phyloP scores from a whole-genome alignment of 2,797 vertebrate species.

The Acanthopagrus latus region DNA sequence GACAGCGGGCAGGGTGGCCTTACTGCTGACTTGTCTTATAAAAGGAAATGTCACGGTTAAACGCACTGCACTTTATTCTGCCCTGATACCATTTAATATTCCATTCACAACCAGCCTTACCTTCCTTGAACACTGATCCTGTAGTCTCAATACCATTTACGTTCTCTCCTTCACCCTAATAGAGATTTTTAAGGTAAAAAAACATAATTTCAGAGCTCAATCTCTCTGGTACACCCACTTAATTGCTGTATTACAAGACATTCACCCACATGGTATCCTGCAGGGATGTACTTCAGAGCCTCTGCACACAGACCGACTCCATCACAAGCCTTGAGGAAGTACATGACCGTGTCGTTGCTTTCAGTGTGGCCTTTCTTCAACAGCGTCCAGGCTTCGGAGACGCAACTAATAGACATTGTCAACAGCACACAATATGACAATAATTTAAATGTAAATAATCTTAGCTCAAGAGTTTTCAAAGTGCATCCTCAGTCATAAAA shows the following conservation, averaged over 20 bases:
- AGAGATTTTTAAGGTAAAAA: background rate
- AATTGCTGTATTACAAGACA: background rate
- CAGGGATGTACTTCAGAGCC: slow-evolving; percentile 51
- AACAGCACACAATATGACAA: background rate
- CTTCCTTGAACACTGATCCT: slow-evolving; percentile 20
- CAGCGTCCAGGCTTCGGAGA: slow-evolving; percentile 64
- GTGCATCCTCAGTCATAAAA: too few relatives aligned
- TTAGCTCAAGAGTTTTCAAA: too few relatives aligned
- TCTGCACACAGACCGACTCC: slow-evolving; percentile 50
- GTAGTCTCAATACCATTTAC: background rate
- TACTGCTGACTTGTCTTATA: slow-evolving; percentile 25
- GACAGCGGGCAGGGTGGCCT: slow-evolving; percentile 64
- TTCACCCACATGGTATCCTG: slow-evolving; percentile 49
- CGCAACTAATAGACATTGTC: slow-evolving; percentile 41
- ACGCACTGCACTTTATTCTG: background rate
- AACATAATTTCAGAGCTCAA: background rate
- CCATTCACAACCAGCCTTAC: slow-evolving; percentile 11
- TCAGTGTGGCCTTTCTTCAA: slow-evolving; percentile 60
- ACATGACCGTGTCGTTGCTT: slow-evolving; percentile 36
- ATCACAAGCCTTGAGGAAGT: slow-evolving; percentile 59
- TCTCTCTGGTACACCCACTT: background rate
- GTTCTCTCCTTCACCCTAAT: slow-evolving; percentile 36
- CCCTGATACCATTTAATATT: background rate
- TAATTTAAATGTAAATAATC: background rate
- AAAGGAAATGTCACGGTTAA: slow-evolving; percentile 3